Conservation (phyloP, 2,888 invertebrate species). For the Sinohyriopsis cumingii region DNA sequence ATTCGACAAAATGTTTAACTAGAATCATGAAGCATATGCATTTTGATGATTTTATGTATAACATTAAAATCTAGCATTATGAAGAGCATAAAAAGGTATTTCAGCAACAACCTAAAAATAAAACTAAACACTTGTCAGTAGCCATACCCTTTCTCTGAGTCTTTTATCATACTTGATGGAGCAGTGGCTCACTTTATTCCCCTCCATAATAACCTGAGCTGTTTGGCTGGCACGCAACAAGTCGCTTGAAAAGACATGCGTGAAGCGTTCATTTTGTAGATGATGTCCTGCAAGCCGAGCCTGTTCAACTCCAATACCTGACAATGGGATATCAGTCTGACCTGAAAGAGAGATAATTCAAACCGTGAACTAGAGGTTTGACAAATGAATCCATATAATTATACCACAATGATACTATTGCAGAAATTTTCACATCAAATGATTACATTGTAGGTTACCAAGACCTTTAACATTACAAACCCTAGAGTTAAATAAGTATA, state of each 20-base stretch:
- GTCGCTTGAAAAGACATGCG: conserved; percentile 66
- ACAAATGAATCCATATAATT: not conserved
- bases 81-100: too few relatives aligned
- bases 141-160: conserved; percentile 60
- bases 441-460: too few relatives aligned
- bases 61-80: too few relatives aligned
- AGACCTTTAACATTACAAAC: too few relatives aligned
- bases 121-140: not conserved
- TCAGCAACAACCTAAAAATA: too few relatives aligned
- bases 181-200: conserved; percentile 44
- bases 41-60: too few relatives aligned
- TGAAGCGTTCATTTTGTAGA: conserved; percentile 60
- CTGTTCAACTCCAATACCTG: conserved; percentile 58
- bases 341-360: conserved; percentile 43
- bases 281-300: conserved; percentile 56
- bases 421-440: too few relatives aligned
- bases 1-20: too few relatives aligned
- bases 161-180: conserved; percentile 49
- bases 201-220: conserved; percentile 52
- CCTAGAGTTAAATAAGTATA: too few relatives aligned
- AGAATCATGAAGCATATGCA: too few relatives aligned
- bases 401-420: not conserved
- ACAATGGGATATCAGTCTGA: conserved; percentile 60
- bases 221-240: conserved; percentile 59
- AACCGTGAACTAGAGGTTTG: too few relatives aligned